These are phyloP conservation scores for Leptosomus discolor DNA, from an alignment of 2,113 vertebrate species.

Conservation along the genomic window DNA sequence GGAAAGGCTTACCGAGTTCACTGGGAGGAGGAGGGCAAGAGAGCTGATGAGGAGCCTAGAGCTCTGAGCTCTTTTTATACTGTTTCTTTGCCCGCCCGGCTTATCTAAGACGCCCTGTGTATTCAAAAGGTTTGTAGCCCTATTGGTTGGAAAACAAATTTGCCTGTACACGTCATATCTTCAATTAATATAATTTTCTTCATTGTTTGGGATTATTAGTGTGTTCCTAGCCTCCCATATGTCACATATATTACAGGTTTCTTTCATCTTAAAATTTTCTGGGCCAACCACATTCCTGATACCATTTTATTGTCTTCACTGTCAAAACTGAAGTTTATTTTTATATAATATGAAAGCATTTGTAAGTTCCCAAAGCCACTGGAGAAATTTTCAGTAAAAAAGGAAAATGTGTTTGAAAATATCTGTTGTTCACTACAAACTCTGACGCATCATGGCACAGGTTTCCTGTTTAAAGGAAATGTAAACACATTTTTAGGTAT, in stretches of 20 bases:
- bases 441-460: neutral
- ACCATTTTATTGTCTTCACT: neutral
- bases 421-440: neutral
- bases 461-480: neutral
- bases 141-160: conserved; percentile 20
- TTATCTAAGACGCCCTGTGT: conserved; percentile 17
- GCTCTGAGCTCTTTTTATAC: conserved; percentile 24
- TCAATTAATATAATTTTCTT: conserved; percentile 57
- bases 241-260: conserved; percentile 14
- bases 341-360: rapidly evolving
- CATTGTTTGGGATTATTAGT: conserved; percentile 63
- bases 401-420: neutral
- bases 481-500: neutral
- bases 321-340: neutral
- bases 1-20: conserved; percentile 1
- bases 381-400: neutral
- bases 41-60: neutral
- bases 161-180: conserved; percentile 50
- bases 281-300: conserved; percentile 49
- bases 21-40: neutral
- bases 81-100: neutral
- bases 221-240: neutral
- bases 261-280: conserved; percentile 48
- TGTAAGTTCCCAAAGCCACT: neutral
- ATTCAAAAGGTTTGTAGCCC: neutral